Evolutionary conservation across 2,888 invertebrate species (phyloP), one percentile per base, ranked within the genome.

Genomic region (Drosophila cognata): DNA sequence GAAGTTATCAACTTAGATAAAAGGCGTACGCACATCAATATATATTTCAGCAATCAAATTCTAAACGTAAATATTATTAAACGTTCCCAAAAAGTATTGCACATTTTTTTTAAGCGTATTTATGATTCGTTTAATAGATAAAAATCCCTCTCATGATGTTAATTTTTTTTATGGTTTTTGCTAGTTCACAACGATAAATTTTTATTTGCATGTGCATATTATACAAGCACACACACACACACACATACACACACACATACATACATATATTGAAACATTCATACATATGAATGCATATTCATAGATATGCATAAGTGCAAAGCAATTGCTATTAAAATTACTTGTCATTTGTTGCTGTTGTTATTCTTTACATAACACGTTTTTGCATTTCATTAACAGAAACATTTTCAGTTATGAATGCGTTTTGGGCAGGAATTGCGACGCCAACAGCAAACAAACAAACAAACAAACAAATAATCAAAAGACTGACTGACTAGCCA

Each of bases 371-470:
- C 85, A 85, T 85, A 84, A 84, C 83, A 85, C 78, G 80, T 78
- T 85, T 81, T 75, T 77, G 84, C 83, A 84, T 83, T 85, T 80
- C 79, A 85, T 85, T 83, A 80, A 69, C 73, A 75, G 75, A 73
- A 71, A 55, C 79, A 77, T 76, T 81, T 81, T 61, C 48, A 83
- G 79, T 51, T 79, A 67, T 70, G 58, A 82, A 77, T 79, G 81
- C 63, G 69, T 66, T 75, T 77, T 71, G 64, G 77, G 72, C 68
- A 69, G 75, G 58, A 55, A 69, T 46, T 48, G 65, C 67, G 50
- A 64, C 69, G 53, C 53, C 61, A 35, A 36, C 10, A 56, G 28
- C 25, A 55, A 25, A 29, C 16, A 28, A 48, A 8, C 48, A 46
- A 21, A 21, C 43, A 29, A 25, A 29, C 16, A 28, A 29, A 16